Evolutionary conservation across 2,797 vertebrate species (phyloP).

Genomic region (Denticeps clupeoides): DNA sequence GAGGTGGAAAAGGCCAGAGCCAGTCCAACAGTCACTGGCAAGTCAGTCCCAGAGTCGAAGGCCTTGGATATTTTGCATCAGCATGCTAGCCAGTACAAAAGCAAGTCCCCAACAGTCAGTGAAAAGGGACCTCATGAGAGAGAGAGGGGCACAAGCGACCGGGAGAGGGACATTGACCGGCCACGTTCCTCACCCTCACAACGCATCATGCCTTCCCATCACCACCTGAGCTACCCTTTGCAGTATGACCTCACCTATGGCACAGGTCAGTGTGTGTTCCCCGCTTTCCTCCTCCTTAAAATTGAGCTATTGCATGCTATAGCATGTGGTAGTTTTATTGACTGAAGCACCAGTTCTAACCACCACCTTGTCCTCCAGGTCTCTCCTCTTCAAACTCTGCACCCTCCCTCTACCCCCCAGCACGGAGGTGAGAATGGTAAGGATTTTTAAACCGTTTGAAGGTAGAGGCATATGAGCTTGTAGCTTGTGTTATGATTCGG

Average conservation of each 20-base stretch:
- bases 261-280: constrained; percentile 86
- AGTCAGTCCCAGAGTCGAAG: constrained; percentile 80
- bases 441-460: too few species aligned
- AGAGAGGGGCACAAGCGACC: constrained; percentile 58
- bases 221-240: constrained; percentile 88
- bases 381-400: constrained; percentile 81
- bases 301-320: not conserved
- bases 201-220: constrained; percentile 90
- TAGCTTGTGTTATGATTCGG: too few species aligned
- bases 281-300: too few species aligned
- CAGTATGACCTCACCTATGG: constrained; percentile 94
- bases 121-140: constrained; percentile 84
- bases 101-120: constrained; percentile 93
- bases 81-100: constrained; percentile 93
- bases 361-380: too few species aligned
- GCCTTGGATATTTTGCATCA: constrained; percentile 93
- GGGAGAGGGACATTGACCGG: constrained; percentile 70
- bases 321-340: too few species aligned
- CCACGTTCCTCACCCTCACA: constrained; percentile 93
- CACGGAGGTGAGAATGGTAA: constrained; percentile 94
- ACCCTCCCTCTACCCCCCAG: constrained; percentile 73
- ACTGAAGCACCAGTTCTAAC: too few species aligned
- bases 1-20: constrained; percentile 72
- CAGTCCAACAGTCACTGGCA: constrained; percentile 70
- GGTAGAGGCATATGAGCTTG: too few species aligned